These are phyloP conservation scores for Albula goreensis DNA, from an alignment of 2,113 vertebrate genomes.

Conservation along the genomic window DNA sequence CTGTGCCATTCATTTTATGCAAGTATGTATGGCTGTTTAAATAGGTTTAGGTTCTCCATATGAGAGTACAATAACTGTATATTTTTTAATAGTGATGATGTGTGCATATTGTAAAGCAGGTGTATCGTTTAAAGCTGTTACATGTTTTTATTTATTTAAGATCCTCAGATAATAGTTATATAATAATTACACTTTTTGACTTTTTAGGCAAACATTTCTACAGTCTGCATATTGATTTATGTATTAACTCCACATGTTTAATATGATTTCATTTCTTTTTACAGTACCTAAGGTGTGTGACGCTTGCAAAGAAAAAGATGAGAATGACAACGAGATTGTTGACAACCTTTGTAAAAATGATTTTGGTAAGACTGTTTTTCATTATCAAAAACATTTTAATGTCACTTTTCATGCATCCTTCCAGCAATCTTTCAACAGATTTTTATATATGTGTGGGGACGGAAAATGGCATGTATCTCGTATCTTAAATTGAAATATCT, in stretches of 20 bases:
- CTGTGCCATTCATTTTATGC: too few species aligned
- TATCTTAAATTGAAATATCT: neutral
- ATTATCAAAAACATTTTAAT: neutral
- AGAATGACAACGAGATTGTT: constrained; percentile 98
- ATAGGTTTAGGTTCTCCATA: too few species aligned
- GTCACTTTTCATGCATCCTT: neutral
- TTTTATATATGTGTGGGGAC: neutral
- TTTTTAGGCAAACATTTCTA: neutral
- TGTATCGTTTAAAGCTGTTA: too few species aligned
- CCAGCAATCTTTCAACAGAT: neutral
- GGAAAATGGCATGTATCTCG: neutral
- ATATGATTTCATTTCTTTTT: neutral
- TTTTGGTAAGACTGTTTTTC: constrained; percentile 83
- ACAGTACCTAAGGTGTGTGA: constrained; percentile 92
- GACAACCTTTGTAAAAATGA: constrained; percentile 97
- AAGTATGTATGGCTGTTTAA: too few species aligned
- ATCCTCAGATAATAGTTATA: too few species aligned
- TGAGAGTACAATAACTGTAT: too few species aligned
- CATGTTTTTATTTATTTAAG: too few species aligned
- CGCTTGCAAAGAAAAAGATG: constrained; percentile 88
- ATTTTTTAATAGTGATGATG: too few species aligned
- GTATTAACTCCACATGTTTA: neutral
- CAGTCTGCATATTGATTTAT: neutral
- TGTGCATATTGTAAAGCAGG: too few species aligned
- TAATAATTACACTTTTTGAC: too few species aligned